A percentile compares a stretch with the other conserved stretches of the same genome.
phyloP scores from a whole-genome alignment of 2,113 vertebrate genomes.

The Ochotona princeps region DNA sequence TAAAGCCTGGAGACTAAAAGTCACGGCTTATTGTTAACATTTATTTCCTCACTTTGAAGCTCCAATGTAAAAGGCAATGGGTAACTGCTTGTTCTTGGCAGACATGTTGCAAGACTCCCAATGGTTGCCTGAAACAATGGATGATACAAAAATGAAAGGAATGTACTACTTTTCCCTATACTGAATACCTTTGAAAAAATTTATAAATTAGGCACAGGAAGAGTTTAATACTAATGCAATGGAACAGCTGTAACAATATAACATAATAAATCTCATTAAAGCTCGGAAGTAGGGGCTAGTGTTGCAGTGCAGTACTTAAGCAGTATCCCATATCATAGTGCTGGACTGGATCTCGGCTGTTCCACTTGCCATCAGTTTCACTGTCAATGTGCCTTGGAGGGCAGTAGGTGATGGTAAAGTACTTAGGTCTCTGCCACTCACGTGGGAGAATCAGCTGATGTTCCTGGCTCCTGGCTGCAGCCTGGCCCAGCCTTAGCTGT shows the following conservation, averaged over 20 bases:
- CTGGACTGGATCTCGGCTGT: too few species aligned
- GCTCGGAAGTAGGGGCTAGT: not conserved
- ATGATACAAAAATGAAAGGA: too few species aligned
- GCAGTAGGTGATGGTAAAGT: too few species aligned
- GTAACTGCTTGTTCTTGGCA: not conserved
- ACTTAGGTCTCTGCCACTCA: too few species aligned
- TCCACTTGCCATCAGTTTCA: too few species aligned
- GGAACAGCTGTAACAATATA: not conserved
- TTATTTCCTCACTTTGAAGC: not conserved
- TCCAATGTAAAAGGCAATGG: not conserved
- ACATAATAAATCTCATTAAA: not conserved
- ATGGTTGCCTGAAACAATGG: not conserved
- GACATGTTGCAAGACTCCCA: not conserved
- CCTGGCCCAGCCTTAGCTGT: too few species aligned
- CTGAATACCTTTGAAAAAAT: not conserved
- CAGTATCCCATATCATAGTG: too few species aligned
- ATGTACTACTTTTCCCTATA: not conserved
- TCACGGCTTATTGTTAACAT: not conserved
- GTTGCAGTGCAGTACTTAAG: too few species aligned
- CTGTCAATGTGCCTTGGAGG: too few species aligned
- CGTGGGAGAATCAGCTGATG: too few species aligned
- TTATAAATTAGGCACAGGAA: not conserved
- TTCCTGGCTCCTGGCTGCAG: too few species aligned
- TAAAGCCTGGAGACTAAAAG: not conserved
- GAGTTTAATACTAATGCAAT: not conserved